Evolutionary conservation across 2,888 invertebrate genomes (phyloP).

Genomic region (Spicauda simplicius): DNA sequence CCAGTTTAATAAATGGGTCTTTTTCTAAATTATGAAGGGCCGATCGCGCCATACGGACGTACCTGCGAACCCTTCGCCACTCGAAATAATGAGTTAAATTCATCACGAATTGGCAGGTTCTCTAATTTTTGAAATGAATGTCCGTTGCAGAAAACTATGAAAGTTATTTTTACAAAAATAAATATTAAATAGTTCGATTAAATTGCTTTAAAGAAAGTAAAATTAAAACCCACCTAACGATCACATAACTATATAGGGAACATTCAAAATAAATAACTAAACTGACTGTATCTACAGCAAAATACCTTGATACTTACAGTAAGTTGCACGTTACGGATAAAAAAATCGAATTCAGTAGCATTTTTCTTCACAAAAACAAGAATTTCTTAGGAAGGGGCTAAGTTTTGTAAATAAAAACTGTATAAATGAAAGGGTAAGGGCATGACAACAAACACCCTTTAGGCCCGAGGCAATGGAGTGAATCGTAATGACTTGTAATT

Average conservation of each 20-base stretch:
- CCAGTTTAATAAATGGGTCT: conserved; percentile 83
- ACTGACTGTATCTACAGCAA: no score
- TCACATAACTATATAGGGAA: no score
- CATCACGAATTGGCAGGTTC: conserved; percentile 37
- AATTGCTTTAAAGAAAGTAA: no score
- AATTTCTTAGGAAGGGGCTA: conserved; percentile 20
- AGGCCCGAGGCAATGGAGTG: conserved; percentile 77
- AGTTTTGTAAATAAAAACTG: conserved; percentile 39
- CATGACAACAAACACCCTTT: conserved; percentile 78
- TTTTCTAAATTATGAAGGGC: conserved; percentile 82
- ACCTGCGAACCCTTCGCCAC: conserved; percentile 78
- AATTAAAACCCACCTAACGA: no score
- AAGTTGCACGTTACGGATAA: conserved; percentile 24
- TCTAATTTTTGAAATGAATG: conserved; percentile 7
- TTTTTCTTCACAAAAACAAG: conserved; percentile 9
- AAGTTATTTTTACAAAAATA: no score
- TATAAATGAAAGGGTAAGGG: conserved; percentile 67
- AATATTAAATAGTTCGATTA: no score
- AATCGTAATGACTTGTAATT: conserved; percentile 79
- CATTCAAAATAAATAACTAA: no score
- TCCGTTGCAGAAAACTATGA: not conserved
- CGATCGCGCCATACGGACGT: conserved; percentile 81
- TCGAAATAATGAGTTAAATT: conserved; percentile 65
- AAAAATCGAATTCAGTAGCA: conserved; percentile 48
- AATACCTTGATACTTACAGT: not conserved